These are phyloP conservation scores for Ceratina japonica DNA, from an alignment of 1,140 invertebrate species.

Conservation along the genomic window DNA sequence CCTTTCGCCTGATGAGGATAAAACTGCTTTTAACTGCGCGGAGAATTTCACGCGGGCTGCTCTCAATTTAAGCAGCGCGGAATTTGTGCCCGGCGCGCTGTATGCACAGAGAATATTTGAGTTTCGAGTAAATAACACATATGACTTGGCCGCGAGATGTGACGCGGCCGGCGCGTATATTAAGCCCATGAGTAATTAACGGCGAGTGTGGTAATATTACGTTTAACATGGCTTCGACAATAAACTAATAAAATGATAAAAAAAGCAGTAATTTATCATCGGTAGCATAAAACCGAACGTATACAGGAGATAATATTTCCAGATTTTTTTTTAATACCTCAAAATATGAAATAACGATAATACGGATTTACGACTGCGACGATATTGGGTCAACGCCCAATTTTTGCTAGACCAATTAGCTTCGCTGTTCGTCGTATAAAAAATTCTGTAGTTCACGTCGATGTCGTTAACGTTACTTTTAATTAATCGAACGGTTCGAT, in stretches of 20 bases:
- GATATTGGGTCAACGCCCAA: neutral
- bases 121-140: conserved; percentile 14
- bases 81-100: neutral
- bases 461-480: neutral
- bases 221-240: neutral
- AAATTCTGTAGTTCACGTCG: neutral
- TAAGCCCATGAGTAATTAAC: conserved; percentile 33
- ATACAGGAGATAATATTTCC: too few relatives aligned
- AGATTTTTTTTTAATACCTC: too few relatives aligned
- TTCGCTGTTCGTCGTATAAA: neutral
- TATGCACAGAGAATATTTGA: neutral
- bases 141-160: conserved; percentile 2
- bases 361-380: too few relatives aligned
- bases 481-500: neutral
- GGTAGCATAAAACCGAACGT: too few relatives aligned
- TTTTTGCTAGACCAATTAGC: neutral
- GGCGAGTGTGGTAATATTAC: neutral
- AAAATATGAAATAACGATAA: too few relatives aligned
- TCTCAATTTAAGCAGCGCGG: neutral
- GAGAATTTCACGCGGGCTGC: neutral
- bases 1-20: too few relatives aligned
- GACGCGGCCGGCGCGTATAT: conserved; percentile 22
- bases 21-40: neutral
- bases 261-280: too few relatives aligned
- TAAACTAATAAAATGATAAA: neutral